Evolutionary conservation across 1,140 invertebrate genomes (phyloP).

Genomic region (Cepaea nemoralis): DNA sequence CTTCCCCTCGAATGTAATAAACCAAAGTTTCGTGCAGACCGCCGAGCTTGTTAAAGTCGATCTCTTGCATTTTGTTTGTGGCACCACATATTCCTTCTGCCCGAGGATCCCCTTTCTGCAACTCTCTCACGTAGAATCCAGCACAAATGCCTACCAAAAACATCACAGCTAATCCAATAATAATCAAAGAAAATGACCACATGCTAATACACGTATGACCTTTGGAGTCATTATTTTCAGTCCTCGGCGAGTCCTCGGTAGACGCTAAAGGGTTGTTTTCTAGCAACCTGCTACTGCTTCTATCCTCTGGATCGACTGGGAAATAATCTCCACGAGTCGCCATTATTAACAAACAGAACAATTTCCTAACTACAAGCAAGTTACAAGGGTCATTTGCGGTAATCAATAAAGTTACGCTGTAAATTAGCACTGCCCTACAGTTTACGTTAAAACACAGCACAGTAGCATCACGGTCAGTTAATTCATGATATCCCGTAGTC

Average conservation of each 20-base stretch:
- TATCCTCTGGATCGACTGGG: not conserved
- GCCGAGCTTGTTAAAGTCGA: not conserved
- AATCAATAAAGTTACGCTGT: too few relatives aligned
- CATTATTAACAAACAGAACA: not conserved
- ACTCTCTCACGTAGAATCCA: constrained; percentile 37
- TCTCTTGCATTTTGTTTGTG: not conserved
- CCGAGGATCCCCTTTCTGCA: not conserved
- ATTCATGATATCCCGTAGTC: too few relatives aligned
- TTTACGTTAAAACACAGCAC: too few relatives aligned
- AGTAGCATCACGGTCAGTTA: too few relatives aligned
- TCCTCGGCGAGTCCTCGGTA: not conserved
- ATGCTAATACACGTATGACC: not conserved
- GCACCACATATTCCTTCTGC: not conserved
- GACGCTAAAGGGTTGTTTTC: not conserved
- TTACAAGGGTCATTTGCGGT: too few relatives aligned
- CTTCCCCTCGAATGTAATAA: constrained; percentile 32
- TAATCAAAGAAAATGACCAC: constrained; percentile 26
- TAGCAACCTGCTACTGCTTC: not conserved
- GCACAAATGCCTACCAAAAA: constrained; percentile 32
- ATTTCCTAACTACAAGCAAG: too few relatives aligned
- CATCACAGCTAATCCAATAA: constrained; percentile 22
- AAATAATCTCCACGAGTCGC: not conserved
- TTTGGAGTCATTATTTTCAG: not conserved
- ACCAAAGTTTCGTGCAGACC: constrained; percentile 22
- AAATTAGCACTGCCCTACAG: too few relatives aligned